A percentile compares a stretch with the other conserved stretches of the same genome.
phyloP scores from a whole-genome alignment of 1,140 invertebrate genomes.

The Steinernema feltiae region DNA sequence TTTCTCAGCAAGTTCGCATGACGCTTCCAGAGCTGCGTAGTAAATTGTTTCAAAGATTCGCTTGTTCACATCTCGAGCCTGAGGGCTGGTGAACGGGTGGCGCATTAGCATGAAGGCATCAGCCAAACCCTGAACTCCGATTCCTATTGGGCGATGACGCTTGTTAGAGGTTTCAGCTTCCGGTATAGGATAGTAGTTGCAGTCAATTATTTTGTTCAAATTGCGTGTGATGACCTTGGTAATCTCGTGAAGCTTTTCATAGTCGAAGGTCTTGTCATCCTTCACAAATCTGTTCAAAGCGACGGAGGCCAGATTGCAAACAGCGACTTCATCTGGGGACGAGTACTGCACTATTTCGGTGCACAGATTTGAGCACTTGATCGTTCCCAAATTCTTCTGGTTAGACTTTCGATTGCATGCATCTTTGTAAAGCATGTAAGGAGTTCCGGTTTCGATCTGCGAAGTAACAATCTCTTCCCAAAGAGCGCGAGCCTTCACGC shows the following conservation, averaged over 20 bases:
- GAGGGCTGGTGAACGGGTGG: constrained; percentile 73
- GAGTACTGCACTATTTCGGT: constrained; percentile 92
- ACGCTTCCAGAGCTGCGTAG: constrained; percentile 89
- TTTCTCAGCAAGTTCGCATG: constrained; percentile 84
- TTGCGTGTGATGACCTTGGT: constrained; percentile 78
- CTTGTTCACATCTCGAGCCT: constrained; percentile 80
- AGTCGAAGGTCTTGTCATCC: constrained; percentile 73
- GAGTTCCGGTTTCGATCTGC: constrained; percentile 95
- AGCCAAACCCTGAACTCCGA: constrained; percentile 87
- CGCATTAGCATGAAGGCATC: constrained; percentile 93
- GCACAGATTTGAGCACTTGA: constrained; percentile 94
- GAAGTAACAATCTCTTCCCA: constrained; percentile 91
- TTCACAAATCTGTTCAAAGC: constrained; percentile 94
- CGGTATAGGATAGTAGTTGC: constrained; percentile 88
- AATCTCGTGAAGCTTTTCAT: constrained; percentile 77
- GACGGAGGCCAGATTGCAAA: constrained; percentile 95
- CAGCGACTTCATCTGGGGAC: constrained; percentile 84
- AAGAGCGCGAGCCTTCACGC: constrained; percentile 77
- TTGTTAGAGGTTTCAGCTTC: constrained; percentile 75
- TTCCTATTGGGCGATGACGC: constrained; percentile 84
- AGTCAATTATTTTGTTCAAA: constrained; percentile 93
- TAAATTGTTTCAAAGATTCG: constrained; percentile 98
- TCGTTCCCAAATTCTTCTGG: constrained; percentile 95
- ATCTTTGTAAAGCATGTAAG: constrained; percentile 81
- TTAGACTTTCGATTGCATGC: constrained; percentile 94